Conservation (phyloP, 1,140 invertebrate genomes). For the Meteorus sp. region DNA sequence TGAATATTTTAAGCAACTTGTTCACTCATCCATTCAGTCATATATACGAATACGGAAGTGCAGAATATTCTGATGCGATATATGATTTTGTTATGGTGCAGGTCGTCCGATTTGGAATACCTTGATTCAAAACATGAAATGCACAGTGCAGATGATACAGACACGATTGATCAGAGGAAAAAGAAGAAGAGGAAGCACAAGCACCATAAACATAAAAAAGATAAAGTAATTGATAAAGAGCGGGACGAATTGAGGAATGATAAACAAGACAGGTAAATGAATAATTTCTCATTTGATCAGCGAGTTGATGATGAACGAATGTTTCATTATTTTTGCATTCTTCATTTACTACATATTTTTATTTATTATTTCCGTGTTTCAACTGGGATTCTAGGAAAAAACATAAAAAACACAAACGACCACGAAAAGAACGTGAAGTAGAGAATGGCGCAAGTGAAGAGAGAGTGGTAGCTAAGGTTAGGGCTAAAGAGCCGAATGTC, state of each 20-base stretch:
- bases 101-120: conserved; percentile 52
- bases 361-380: conserved; percentile 17
- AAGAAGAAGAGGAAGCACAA: conserved; percentile 64
- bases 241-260: conserved; percentile 43
- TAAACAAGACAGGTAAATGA: conserved; percentile 45
- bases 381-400: conserved; percentile 51
- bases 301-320: too few relatives aligned
- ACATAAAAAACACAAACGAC: conserved; percentile 58
- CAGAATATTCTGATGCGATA: not conserved
- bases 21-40: not conserved
- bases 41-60: not conserved
- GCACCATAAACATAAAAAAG: conserved; percentile 63
- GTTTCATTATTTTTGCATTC: too few relatives aligned
- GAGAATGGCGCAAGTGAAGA: conserved; percentile 53
- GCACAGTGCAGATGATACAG: conserved; percentile 42
- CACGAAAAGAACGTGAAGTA: conserved; percentile 48
- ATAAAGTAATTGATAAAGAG: conserved; percentile 50
- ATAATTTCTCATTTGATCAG: too few relatives aligned
- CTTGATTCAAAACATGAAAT: conserved; percentile 42
- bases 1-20: too few relatives aligned
- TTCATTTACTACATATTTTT: not conserved
- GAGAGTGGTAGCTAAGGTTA: conserved; percentile 31
- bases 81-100: conserved; percentile 23
- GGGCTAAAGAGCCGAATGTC: conserved; percentile 40
- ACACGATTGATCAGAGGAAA: conserved; percentile 51